Conservation (phyloP, 2,888 invertebrate genomes). For the Perizoma flavofasciatum region DNA sequence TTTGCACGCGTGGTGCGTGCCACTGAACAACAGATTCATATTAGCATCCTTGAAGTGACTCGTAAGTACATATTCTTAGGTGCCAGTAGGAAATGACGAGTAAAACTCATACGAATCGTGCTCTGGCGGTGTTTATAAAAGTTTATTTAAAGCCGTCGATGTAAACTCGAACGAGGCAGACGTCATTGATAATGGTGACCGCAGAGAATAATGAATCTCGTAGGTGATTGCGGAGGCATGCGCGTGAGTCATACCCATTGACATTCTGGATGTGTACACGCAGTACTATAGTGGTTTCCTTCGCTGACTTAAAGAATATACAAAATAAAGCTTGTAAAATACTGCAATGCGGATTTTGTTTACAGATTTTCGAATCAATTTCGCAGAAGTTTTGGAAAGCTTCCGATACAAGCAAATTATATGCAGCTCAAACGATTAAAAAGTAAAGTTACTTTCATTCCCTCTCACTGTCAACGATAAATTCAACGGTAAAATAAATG, state of each 20-base stretch:
- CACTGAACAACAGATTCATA: background rate
- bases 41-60: background rate
- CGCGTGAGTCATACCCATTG: slow-evolving; percentile 63
- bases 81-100: slow-evolving; percentile 10
- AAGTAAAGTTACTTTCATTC: background rate
- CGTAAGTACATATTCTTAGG: background rate
- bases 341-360: slow-evolving; percentile 2
- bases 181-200: slow-evolving; percentile 43
- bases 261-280: slow-evolving; percentile 52
- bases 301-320: slow-evolving; percentile 25
- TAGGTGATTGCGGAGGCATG: slow-evolving; percentile 58
- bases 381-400: too few species aligned
- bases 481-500: slow-evolving; percentile 6
- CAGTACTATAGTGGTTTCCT: slow-evolving; percentile 40
- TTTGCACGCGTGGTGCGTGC: background rate
- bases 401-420: background rate
- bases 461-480: background rate
- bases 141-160: slow-evolving; percentile 37
- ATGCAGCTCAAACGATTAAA: background rate
- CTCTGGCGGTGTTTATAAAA: slow-evolving; percentile 23
- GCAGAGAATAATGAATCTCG: slow-evolving; percentile 42
- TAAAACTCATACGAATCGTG: slow-evolving; percentile 14
- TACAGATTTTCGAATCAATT: background rate
- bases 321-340: slow-evolving; percentile 20
- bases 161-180: slow-evolving; percentile 34